These are phyloP conservation scores for Xyliphius kryptos DNA, from an alignment of 2,113 vertebrate species.

Conservation along the genomic window DNA sequence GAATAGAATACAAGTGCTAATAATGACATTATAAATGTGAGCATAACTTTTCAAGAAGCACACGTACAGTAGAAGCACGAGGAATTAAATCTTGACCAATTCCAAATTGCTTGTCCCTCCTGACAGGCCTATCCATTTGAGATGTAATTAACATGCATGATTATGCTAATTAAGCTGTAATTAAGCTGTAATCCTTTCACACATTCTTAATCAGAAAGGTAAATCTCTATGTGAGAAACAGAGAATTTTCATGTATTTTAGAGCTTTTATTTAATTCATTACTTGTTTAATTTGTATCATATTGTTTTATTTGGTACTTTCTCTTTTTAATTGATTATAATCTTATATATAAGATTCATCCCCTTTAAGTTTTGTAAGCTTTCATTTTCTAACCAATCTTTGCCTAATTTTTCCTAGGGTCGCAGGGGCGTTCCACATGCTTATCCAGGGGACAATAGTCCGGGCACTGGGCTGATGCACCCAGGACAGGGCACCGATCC, in stretches of 20 bases:
- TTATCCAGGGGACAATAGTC: no score
- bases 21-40: constrained; percentile 99
- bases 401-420: no score
- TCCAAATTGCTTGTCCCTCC: constrained; percentile 99
- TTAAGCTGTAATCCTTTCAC: constrained; percentile 96
- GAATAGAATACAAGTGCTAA: no score
- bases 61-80: constrained; percentile 99
- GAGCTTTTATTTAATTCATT: no score
- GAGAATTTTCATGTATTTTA: constrained; percentile 81
- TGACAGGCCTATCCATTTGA: constrained; percentile 99
- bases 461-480: no score
- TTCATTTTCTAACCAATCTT: no score
- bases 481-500: no score
- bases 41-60: constrained; percentile 92
- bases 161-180: constrained; percentile 99
- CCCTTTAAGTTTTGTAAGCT: no score
- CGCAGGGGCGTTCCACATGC: no score
- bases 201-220: constrained; percentile 95
- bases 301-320: not conserved
- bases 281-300: not conserved
- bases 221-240: constrained; percentile 81
- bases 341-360: no score
- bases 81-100: constrained; percentile 97
- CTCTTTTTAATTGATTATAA: no score
- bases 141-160: constrained; percentile 99